These are phyloP conservation scores for Nephrotoma guestfalica DNA, from an alignment of 2,888 invertebrate species.

Conservation along the genomic window DNA sequence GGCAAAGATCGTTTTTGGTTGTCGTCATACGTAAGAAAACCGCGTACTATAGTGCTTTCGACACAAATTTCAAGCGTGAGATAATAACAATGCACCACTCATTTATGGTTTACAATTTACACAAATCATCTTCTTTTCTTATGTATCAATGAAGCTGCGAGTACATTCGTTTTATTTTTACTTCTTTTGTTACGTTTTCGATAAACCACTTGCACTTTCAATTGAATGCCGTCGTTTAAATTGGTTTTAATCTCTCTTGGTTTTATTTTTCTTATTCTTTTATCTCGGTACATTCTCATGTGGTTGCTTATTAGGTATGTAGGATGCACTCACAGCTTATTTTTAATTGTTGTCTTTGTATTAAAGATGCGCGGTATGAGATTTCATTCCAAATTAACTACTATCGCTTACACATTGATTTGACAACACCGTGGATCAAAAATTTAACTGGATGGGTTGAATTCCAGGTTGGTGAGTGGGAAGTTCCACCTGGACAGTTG, in stretches of 20 bases:
- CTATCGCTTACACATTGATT: too few species aligned
- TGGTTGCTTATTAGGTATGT: not conserved
- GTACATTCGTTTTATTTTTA: not conserved
- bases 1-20: not conserved
- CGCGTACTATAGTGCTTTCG: not conserved
- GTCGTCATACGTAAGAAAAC: not conserved
- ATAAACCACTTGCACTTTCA: not conserved
- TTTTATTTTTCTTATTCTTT: not conserved
- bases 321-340: too few species aligned
- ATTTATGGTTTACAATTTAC: not conserved
- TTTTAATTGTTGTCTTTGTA: too few species aligned
- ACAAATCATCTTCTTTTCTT: not conserved
- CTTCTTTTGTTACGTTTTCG: not conserved
- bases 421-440: too few species aligned
- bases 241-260: not conserved
- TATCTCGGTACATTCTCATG: not conserved
- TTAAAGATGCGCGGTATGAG: too few species aligned
- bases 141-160: not conserved
- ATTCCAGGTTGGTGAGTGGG: too few species aligned
- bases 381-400: too few species aligned
- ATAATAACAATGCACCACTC: not conserved
- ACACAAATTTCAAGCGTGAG: not conserved
- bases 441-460: too few species aligned
- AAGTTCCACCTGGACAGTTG: too few species aligned
- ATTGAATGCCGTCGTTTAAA: not conserved